These are phyloP conservation scores for Lithobius niger DNA, from an alignment of 1,140 invertebrate genomes.

Conservation along the genomic window DNA sequence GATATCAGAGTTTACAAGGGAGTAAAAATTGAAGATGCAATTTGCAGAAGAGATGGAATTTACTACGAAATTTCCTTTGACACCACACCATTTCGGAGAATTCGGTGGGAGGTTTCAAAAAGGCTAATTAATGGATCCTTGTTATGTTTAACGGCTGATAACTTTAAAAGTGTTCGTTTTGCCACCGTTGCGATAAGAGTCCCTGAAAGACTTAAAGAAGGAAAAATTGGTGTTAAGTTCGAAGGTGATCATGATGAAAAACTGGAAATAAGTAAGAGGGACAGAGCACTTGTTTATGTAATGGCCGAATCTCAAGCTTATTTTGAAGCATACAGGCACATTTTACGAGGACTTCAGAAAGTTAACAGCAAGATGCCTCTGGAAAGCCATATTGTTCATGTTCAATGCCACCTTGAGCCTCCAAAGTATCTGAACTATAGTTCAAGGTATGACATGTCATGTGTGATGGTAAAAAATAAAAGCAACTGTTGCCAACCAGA, in stretches of 20 bases:
- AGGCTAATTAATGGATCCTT: slow-evolving; percentile 55
- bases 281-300: slow-evolving; percentile 13
- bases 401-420: slow-evolving; percentile 10
- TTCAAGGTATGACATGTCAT: not conserved
- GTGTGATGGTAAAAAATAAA: not conserved
- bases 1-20: not conserved
- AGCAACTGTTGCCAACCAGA: too few species aligned
- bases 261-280: not conserved
- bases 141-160: slow-evolving; percentile 50
- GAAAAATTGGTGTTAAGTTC: slow-evolving; percentile 38
- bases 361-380: slow-evolving; percentile 32
- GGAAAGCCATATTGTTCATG: slow-evolving; percentile 22
- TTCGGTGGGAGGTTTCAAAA: slow-evolving; percentile 34
- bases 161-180: slow-evolving; percentile 50
- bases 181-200: slow-evolving; percentile 48
- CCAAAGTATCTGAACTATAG: slow-evolving; percentile 10
- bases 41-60: slow-evolving; percentile 4
- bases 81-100: slow-evolving; percentile 13
- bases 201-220: slow-evolving; percentile 27
- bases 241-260: slow-evolving; percentile 27
- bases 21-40: not conserved
- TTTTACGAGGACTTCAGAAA: slow-evolving; percentile 29
- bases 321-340: slow-evolving; percentile 37
- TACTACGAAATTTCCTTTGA: slow-evolving; percentile 24
- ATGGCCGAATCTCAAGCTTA: slow-evolving; percentile 38